Evolutionary conservation across 2,888 invertebrate genomes (phyloP).

Genomic region (Dioctria linearis): DNA sequence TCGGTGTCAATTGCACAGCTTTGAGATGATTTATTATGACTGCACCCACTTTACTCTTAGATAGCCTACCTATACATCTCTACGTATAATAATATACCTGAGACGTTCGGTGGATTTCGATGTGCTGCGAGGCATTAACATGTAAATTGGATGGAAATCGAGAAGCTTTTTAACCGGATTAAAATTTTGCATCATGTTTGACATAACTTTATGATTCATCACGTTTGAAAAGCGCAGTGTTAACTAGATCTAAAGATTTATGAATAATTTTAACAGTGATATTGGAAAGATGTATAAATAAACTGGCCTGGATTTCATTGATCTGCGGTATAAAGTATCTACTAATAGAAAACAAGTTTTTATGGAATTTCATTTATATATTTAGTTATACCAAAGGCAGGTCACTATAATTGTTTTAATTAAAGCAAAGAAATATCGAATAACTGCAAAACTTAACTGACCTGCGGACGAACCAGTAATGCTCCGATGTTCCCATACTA

Average conservation of each 20-base stretch:
- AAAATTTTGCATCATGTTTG: conserved; percentile 23
- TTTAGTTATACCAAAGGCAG: too few species aligned
- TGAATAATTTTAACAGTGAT: not conserved
- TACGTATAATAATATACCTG: not conserved
- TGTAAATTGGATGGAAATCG: conserved; percentile 10
- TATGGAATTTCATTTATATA: too few species aligned
- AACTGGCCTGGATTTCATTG: too few species aligned
- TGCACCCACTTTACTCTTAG: conserved; percentile 24
- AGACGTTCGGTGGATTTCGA: not conserved
- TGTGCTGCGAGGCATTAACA: conserved; percentile 15
- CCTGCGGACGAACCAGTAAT: too few species aligned
- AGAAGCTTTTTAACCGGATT: not conserved
- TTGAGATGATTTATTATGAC: conserved; percentile 31
- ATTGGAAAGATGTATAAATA: too few species aligned
- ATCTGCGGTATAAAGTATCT: too few species aligned
- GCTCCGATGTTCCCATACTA: too few species aligned
- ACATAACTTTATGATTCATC: conserved; percentile 33
- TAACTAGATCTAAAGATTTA: conserved; percentile 3
- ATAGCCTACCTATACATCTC: too few species aligned
- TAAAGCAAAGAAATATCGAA: too few species aligned
- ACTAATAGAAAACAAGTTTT: too few species aligned
- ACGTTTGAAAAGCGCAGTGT: not conserved
- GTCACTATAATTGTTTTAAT: too few species aligned
- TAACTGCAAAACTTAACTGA: too few species aligned
- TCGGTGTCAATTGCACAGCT: conserved; percentile 38